A percentile compares a stretch with the other conserved stretches of the same genome.
These are phyloP conservation scores for Dicrostonyx torquatus DNA, from an alignment of 2,797 vertebrate genomes.

Conservation along the genomic window DNA sequence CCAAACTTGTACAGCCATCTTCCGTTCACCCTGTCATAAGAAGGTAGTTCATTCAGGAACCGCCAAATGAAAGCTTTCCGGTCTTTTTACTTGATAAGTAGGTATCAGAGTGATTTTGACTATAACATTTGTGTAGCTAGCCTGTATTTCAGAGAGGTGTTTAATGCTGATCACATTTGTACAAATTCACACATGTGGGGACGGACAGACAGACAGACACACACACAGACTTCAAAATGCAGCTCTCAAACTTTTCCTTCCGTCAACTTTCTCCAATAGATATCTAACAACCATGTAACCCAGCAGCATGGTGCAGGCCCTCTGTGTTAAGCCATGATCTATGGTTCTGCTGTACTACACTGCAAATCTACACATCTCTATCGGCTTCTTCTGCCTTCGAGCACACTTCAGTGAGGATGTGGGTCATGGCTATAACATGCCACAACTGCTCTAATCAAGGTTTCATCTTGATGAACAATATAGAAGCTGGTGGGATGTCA, in stretches of 20 bases:
- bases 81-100: neutral
- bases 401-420: constrained; percentile 66
- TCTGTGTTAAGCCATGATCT: constrained; percentile 52
- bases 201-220: neutral
- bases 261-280: neutral
- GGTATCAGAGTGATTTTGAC: neutral
- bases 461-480: constrained; percentile 58
- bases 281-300: constrained; percentile 42
- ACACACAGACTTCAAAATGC: neutral
- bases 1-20: constrained; percentile 23
- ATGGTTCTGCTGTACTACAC: constrained; percentile 52
- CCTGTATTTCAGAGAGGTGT: constrained; percentile 4
- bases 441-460: constrained; percentile 65
- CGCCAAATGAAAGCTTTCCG: neutral
- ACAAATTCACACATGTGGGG: neutral
- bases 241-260: constrained; percentile 22
- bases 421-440: constrained; percentile 68
- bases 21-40: neutral
- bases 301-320: neutral
- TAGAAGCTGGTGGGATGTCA: constrained; percentile 76
- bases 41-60: constrained; percentile 32
- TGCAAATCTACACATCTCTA: constrained; percentile 66
- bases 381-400: constrained; percentile 70
- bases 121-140: neutral
- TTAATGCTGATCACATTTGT: constrained; percentile 24